A percentile compares a stretch with the other conserved stretches of the same genome.
These are phyloP conservation scores for Atethmia centrago DNA, from an alignment of 2,888 invertebrate species.

Conservation along the genomic window DNA sequence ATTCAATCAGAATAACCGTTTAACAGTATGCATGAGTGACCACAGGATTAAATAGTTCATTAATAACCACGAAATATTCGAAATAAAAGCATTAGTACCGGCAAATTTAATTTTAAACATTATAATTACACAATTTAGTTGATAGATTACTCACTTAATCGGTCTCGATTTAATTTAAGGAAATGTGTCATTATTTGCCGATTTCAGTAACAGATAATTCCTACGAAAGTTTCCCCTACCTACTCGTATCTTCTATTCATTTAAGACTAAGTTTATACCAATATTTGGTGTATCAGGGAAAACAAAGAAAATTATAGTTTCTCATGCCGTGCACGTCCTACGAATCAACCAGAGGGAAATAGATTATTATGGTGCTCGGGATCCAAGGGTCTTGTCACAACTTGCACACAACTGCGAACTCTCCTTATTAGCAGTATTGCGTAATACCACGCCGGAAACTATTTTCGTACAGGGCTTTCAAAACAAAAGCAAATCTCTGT, in stretches of 20 bases:
- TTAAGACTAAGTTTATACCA: conserved; percentile 22
- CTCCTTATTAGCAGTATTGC: conserved; percentile 47
- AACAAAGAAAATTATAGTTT: conserved; percentile 50
- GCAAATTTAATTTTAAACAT: conserved; percentile 12
- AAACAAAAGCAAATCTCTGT: conserved; percentile 45
- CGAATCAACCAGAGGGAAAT: conserved; percentile 52
- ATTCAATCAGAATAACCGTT: conserved; percentile 21
- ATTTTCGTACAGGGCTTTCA: conserved; percentile 16
- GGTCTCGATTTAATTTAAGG: not conserved
- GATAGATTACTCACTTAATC: not conserved
- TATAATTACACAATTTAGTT: not conserved
- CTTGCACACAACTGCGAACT: conserved; percentile 35
- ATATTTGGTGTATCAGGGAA: conserved; percentile 48
- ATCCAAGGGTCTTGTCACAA: conserved; percentile 52
- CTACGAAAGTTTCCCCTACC: not conserved
- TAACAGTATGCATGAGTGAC: conserved; percentile 23
- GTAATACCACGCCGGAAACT: conserved; percentile 12
- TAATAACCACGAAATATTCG: conserved; percentile 33
- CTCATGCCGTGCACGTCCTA: conserved; percentile 48
- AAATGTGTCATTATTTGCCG: not conserved
- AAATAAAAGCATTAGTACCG: conserved; percentile 19
- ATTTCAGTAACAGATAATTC: not conserved
- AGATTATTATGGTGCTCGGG: conserved; percentile 45
- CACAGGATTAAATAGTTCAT: conserved; percentile 13
- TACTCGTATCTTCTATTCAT: conserved; percentile 15